Evolutionary conservation across 2,888 invertebrate genomes (phyloP).

Genomic region (Andrena chrysosceles): DNA sequence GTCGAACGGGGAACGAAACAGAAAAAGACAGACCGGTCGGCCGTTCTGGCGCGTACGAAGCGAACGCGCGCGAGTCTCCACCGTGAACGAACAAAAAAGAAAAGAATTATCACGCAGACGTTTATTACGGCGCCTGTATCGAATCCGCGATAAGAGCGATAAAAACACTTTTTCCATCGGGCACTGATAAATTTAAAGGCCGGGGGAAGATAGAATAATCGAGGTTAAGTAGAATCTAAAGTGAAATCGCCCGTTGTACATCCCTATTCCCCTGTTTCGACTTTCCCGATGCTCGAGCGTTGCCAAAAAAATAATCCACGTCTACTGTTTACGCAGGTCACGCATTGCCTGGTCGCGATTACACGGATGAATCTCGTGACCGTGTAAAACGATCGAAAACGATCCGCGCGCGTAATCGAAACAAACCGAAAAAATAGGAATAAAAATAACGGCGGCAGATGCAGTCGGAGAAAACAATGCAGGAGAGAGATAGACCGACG

Average conservation of each 20-base stretch:
- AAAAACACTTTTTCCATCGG: neutral
- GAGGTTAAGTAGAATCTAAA: neutral
- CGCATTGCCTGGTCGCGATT: neutral
- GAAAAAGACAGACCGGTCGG: conserved; percentile 57
- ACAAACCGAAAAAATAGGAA: conserved; percentile 4
- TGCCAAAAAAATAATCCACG: neutral
- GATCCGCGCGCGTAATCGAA: neutral
- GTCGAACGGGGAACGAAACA: conserved; percentile 59
- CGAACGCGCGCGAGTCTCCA: conserved; percentile 36
- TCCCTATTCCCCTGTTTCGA: neutral
- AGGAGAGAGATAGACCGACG: neutral
- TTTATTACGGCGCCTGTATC: neutral
- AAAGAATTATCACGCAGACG: conserved; percentile 18
- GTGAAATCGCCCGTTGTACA: neutral
- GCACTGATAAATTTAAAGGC: neutral
- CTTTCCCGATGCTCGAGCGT: neutral
- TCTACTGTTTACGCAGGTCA: neutral
- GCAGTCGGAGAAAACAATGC: conserved; percentile 33
- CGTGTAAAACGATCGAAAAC: conserved; percentile 10
- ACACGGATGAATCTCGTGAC: conserved; percentile 11
- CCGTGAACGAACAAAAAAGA: conserved; percentile 31
- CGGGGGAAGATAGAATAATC: neutral
- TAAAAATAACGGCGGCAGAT: conserved; percentile 27
- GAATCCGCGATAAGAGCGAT: conserved; percentile 17
- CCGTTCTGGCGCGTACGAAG: conserved; percentile 22